Percentiles rank a stretch among this genome's conserved stretches.
phyloP scores from a whole-genome alignment of 2,797 vertebrate species.

The Gambusia yucatana region DNA sequence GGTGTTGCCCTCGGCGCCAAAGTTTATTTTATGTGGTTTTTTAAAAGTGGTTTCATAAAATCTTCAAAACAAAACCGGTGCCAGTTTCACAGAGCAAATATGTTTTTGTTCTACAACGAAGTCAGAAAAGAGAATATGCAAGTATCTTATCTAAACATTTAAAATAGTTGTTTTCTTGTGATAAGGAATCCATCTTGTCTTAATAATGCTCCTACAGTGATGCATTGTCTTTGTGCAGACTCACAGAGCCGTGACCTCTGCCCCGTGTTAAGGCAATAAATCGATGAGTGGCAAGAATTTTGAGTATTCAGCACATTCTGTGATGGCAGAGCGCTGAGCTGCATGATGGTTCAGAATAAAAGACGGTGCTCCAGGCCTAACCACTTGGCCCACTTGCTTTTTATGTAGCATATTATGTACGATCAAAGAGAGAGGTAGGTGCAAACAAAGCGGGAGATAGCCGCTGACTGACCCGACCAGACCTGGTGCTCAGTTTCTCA shows the following conservation, averaged over 20 bases:
- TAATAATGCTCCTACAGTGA: slow-evolving; percentile 7
- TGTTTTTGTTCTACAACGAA: background rate
- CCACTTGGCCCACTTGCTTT: slow-evolving; percentile 28
- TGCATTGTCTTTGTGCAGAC: slow-evolving; percentile 14
- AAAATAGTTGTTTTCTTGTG: background rate
- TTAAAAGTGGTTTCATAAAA: slow-evolving; percentile 15
- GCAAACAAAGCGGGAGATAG: slow-evolving; percentile 42
- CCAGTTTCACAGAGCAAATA: background rate
- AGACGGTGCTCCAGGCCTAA: slow-evolving; percentile 42
- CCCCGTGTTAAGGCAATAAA: slow-evolving; percentile 8
- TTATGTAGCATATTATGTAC: slow-evolving; percentile 38
- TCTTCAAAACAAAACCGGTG: slow-evolving; percentile 28
- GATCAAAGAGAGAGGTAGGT: slow-evolving; percentile 63
- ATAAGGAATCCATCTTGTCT: background rate
- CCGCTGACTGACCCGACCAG: slow-evolving; percentile 25
- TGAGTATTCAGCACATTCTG: slow-evolving; percentile 49
- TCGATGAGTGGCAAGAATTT: slow-evolving; percentile 23
- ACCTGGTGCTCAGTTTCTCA: slow-evolving; percentile 42
- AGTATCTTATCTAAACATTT: background rate
- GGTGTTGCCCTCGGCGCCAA: background rate
- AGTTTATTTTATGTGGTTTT: slow-evolving; percentile 31
- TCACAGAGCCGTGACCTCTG: slow-evolving; percentile 20
- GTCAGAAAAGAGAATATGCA: background rate
- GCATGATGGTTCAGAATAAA: slow-evolving; percentile 37
- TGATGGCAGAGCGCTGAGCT: slow-evolving; percentile 13